Percentiles rank a stretch among this genome's conserved stretches.
Conservation (phyloP, 2,888 invertebrate genomes). For the Cartodere bifasciata region DNA sequence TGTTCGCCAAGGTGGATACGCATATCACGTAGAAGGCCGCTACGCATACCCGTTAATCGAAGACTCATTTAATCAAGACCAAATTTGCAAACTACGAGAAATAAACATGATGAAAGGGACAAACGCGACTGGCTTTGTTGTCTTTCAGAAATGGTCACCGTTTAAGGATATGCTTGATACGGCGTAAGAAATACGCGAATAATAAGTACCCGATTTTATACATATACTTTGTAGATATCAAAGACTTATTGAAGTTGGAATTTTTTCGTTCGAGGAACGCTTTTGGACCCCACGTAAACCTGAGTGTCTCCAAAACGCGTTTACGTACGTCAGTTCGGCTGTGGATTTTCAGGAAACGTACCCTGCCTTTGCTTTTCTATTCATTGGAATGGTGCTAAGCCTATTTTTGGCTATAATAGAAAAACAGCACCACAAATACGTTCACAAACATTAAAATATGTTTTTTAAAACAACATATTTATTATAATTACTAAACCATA, state of each 20-base stretch:
- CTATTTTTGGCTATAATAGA: too few relatives aligned
- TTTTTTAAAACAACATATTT: too few relatives aligned
- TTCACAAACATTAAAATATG: too few relatives aligned
- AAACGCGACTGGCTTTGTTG: conserved; percentile 21
- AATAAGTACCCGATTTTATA: too few relatives aligned
- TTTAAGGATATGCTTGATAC: conserved; percentile 27
- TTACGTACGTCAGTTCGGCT: conserved; percentile 15
- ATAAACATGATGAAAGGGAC: conserved; percentile 24
- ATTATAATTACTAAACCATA: too few relatives aligned
- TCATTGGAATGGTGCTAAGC: conserved; percentile 22
- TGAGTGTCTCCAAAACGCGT: conserved; percentile 21
- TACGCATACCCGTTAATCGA: conserved; percentile 28
- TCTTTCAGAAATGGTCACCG: conserved; percentile 28
- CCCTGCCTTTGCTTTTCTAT: conserved; percentile 22
- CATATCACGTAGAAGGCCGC: conserved; percentile 29
- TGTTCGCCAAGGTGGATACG: conserved; percentile 26
- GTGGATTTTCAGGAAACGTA: conserved; percentile 27
- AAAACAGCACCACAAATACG: too few relatives aligned
- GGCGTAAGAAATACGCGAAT: too few relatives aligned
- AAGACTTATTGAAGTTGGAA: conserved; percentile 24
- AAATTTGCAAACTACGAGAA: conserved; percentile 29
- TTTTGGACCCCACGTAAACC: conserved; percentile 28
- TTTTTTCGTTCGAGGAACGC: conserved; percentile 20
- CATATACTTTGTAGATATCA: too few relatives aligned
- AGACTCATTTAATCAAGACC: conserved; percentile 23